These are phyloP conservation scores for Agelastica alni DNA, from an alignment of 2,888 invertebrate species.

Conservation along the genomic window DNA sequence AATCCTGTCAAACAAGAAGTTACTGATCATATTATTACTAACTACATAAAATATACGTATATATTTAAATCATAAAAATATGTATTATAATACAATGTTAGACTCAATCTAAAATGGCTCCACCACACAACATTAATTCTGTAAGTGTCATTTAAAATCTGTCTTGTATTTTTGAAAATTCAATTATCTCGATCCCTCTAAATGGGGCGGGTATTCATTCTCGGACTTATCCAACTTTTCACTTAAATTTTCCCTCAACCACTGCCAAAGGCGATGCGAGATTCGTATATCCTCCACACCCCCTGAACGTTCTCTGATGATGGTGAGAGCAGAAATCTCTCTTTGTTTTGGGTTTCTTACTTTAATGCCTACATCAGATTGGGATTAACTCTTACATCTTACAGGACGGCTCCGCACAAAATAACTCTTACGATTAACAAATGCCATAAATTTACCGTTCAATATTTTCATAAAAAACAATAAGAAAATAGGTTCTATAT, in stretches of 20 bases:
- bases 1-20: too few relatives aligned
- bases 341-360: conserved; percentile 52
- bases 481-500: neutral
- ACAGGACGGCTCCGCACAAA: too few relatives aligned
- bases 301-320: conserved; percentile 38
- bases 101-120: too few relatives aligned
- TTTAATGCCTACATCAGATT: neutral
- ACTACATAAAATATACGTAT: too few relatives aligned
- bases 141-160: conserved; percentile 7
- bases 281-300: conserved; percentile 45
- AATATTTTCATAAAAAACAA: too few relatives aligned
- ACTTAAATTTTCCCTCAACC: conserved; percentile 50
- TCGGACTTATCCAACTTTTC: conserved; percentile 49
- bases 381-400: too few relatives aligned
- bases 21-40: too few relatives aligned
- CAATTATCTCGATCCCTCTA: conserved; percentile 36
- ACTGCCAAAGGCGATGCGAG: conserved; percentile 42
- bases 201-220: conserved; percentile 34
- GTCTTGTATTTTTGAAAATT: conserved; percentile 30
- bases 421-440: too few relatives aligned
- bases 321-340: conserved; percentile 39
- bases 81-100: too few relatives aligned
- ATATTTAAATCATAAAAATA: too few relatives aligned
- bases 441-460: too few relatives aligned
- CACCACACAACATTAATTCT: too few relatives aligned